Evolutionary conservation across 2,888 invertebrate species (phyloP), one percentile per base, ranked within the genome.

Genomic region (Eueremaeus valkanovi): DNA sequence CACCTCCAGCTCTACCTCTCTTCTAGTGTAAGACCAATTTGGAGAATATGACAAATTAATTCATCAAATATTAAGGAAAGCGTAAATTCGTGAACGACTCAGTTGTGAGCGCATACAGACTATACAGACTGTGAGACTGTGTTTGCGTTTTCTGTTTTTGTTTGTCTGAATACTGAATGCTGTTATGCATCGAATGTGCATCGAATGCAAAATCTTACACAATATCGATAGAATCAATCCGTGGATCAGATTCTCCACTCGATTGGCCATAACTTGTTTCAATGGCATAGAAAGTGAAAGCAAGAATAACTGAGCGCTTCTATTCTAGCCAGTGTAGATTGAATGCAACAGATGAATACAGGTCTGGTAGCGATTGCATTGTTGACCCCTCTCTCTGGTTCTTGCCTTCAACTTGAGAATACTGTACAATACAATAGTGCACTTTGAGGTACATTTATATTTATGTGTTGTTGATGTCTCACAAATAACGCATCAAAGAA

Each of bases 21-120:
- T 18, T 58, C 11, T 13, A 33, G n/a, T n/a, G n/a, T n/a, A n/a
- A 31, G 63, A 63, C 63, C 31, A 63, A 63, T 63, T 63, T 63
- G n/a, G 31, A 63, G n/a, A 63, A 63, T 33, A 63, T 63, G 63
- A 63, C 63, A 63, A 63, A 63, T 63, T 63, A 63, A 63, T 63
- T 63, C 36, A 63, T 63, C 63, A 63, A 63, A 63, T n/a, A 63
- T 33, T 33, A 33, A 58, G 27, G n/a, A 49, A 58, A 58, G 58
- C 58, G 58, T 58, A 27, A 58, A 58, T 58, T 58, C 27, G 16
- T 58, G 58, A 58, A 13, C 27, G 58, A 58, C 58, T 58, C 58
- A 58, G 24, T 27, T 58, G 21, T 58, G 58, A 58, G 58, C n/a
- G n/a, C n/a, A n/a, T n/a, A n/a, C n/a, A 58, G 16, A 29, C 29